A percentile compares a stretch with the other conserved stretches of the same genome.
Evolutionary conservation across 2,113 vertebrate genomes (phyloP).

Genomic region (Nycticryphes semicollaris): DNA sequence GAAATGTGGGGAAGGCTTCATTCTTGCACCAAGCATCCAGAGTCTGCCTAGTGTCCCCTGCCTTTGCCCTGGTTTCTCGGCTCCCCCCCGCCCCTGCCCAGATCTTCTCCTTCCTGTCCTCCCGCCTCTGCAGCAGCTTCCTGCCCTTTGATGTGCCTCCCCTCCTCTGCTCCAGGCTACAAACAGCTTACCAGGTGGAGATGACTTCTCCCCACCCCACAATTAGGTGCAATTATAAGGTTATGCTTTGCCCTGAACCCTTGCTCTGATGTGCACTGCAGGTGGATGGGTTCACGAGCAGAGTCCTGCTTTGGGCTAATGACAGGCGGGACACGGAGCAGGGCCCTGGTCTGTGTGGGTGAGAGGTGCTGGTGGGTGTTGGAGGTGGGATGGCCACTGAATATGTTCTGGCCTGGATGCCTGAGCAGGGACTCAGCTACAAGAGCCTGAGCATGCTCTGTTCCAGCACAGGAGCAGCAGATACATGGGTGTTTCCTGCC

Average conservation of each 20-base stretch:
- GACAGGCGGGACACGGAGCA: neutral
- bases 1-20: neutral
- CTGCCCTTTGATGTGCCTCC: slow-evolving; percentile 37
- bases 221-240: neutral
- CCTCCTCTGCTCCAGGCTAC: slow-evolving; percentile 9
- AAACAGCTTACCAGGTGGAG: neutral
- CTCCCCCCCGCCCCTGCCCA: neutral
- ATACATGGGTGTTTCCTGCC: neutral
- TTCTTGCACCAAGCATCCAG: neutral
- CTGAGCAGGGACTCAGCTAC: neutral
- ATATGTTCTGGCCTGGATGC: neutral
- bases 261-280: neutral
- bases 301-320: rapidly evolving
- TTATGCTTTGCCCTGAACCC: neutral
- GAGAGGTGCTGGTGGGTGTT: rapidly evolving
- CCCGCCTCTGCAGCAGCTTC: neutral
- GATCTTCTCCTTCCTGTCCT: neutral
- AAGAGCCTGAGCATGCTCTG: neutral
- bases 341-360: neutral
- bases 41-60: neutral
- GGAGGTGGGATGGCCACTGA: neutral
- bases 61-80: neutral
- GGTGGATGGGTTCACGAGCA: rapidly evolving
- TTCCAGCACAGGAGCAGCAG: neutral
- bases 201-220: neutral